Percentiles rank a stretch among this genome's conserved stretches.
Evolutionary conservation across 2,888 invertebrate genomes (phyloP).

Genomic region (Aromia moschata): DNA sequence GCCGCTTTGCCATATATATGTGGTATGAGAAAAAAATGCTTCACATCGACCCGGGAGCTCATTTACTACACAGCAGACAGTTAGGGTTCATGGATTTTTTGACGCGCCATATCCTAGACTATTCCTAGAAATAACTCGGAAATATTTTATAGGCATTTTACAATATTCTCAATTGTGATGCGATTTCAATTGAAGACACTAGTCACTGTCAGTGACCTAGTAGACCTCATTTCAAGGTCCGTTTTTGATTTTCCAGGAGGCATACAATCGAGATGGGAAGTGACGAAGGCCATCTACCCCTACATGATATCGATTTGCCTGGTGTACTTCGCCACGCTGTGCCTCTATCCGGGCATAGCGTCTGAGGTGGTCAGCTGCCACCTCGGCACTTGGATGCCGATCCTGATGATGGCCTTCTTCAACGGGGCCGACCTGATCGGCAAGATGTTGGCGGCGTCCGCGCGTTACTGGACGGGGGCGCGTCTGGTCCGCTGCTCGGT

Average conservation of each 20-base stretch:
- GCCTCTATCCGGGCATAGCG: conserved; percentile 89
- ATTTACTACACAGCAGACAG: too few species aligned
- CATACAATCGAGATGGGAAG: conserved; percentile 77
- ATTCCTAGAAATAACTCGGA: too few species aligned
- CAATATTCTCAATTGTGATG: too few species aligned
- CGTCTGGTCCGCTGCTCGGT: conserved; percentile 81
- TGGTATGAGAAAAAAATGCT: too few species aligned
- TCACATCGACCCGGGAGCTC: too few species aligned
- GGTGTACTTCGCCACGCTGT: conserved; percentile 89
- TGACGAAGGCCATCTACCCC: conserved; percentile 85
- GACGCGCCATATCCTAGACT: too few species aligned
- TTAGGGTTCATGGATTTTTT: too few species aligned
- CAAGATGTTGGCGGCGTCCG: conserved; percentile 76
- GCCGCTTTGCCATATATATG: too few species aligned
- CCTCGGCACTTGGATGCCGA: conserved; percentile 90
- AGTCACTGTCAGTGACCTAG: too few species aligned
- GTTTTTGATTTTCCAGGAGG: conserved; percentile 70
- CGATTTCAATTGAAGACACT: too few species aligned
- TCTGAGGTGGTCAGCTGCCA: conserved; percentile 88
- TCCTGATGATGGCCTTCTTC: conserved; percentile 88
- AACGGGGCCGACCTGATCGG: conserved; percentile 89
- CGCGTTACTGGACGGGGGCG: conserved; percentile 84
- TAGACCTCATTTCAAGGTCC: too few species aligned
- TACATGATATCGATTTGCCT: conserved; percentile 90
- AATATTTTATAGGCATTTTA: too few species aligned